Base-by-base conservation (phyloP, 2,888 invertebrate genomes). In the Frankliniella intonsa region DNA sequence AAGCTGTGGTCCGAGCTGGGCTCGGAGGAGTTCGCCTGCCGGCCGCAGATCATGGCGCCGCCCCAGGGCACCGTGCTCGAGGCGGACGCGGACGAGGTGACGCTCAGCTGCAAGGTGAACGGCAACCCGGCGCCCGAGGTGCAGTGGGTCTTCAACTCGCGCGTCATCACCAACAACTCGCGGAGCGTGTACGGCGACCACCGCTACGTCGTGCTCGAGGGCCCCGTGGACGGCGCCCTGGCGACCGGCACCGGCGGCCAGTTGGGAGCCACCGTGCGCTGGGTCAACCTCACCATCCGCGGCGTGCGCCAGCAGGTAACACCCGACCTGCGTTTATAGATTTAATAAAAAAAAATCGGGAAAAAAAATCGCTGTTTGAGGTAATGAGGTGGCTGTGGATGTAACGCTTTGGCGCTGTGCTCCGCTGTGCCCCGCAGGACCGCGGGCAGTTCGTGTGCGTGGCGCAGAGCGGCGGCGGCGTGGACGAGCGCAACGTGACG, bases 401-500 rank as follows among this genome's bases (percentile, higher is more conserved):
- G n/a, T n/a, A n/a, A n/a, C 38, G 38, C 5, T 38, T 38, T 38
- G 38, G 38, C 38, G 38, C 88, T 12, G n/a, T n/a, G n/a, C n/a
- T n/a, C n/a, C n/a, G n/a, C n/a, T n/a, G n/a, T n/a, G n/a, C n/a
- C n/a, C n/a, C n/a, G n/a, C 90, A 91, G 19, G 95, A 95, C 86
- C 91, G 92, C 85, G 94, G 94, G 0, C 91, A 92, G 81, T 95
- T 94, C 87, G 90, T 92, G 80, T 97, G 97, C 86, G 91, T 94
- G 5, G 96, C 96, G 0, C 93, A 92, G 86, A 97, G 95, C 87
- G 91, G 92, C 0, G 97, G 94, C 0, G 97, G 96, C 0, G 91
- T 92, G 3, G 93, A 93, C 84, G 94, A 95, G 86, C 91, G 92
- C 80, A 95, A 94, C 86, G 89, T 96, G 19, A 93, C 92, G 19